Base-by-base conservation (phyloP, 2,797 vertebrate genomes). In the Neomorphus geoffroyi region DNA sequence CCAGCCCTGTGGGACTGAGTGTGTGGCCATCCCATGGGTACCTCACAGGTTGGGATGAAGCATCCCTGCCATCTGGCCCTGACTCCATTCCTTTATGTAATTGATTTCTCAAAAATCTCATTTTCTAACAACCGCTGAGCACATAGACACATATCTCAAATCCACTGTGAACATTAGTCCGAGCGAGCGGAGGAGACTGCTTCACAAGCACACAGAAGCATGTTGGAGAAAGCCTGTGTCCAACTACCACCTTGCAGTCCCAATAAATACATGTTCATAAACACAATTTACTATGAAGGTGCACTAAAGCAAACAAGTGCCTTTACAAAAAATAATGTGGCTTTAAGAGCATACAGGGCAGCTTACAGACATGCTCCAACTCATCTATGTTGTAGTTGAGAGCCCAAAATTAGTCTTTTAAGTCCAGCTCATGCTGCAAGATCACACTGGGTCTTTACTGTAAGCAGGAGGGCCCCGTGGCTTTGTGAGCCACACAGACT, bases 31-130 rank as follows among this genome's bases (percentile, higher is more conserved):
- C 93, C 91, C 94, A 73, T 4, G 66, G 95, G 96, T 41, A 66
- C 80, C 86, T 90, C 88, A 73, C 93, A 93, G 96, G 97, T 97
- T 96, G 97, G 96, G 97, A 97, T 69, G 92, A 96, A 94, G 75
- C 95, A 81, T 81, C 61, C 71, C 77, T 51, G 90, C 97, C 97
- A 98, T 97, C 96, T 98, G 97, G 88, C 48, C 54, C 18, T 1
- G 53, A 67, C 91, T 92, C 71, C 65, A 17, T 70, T 93, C 87
- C 82, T 94, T 93, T 74, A 58, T 88, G 77, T 94, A 94, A 96
- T 32, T 91, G 91, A 95, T 95, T 90, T 92, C 74, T 94, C 91
- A 88, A 82, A 93, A 58, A 22, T 26, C 60, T 62, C 2, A 1
- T 81, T 93, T 91, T 71, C 74, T 27, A 30, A 62, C 32, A 86